Percentiles rank a stretch among this genome's conserved stretches.
phyloP scores from a whole-genome alignment of 2,113 vertebrate species.

The Prietella phreatophila region DNA sequence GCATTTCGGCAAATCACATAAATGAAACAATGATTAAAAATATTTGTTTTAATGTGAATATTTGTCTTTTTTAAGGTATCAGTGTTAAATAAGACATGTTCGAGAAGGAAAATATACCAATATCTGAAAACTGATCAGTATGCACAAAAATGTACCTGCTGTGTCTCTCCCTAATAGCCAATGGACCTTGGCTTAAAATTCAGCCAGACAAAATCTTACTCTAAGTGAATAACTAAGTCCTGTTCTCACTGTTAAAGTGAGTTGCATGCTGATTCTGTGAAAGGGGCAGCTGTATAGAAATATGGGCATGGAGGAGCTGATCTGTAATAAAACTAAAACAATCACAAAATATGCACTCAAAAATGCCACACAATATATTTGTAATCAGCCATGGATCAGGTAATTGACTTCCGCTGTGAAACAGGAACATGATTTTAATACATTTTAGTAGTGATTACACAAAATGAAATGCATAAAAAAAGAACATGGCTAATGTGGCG shows the following conservation, averaged over 20 bases:
- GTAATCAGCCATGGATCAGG: constrained; percentile 7
- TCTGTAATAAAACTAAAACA: neutral
- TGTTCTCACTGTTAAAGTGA: neutral
- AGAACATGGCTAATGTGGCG: constrained; percentile 25
- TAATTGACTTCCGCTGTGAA: constrained; percentile 20
- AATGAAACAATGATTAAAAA: too few species aligned
- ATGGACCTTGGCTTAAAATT: neutral
- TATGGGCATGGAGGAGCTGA: too few species aligned
- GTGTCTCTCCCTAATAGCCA: too few species aligned
- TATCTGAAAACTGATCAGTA: too few species aligned
- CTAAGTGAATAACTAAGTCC: neutral
- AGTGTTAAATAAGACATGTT: too few species aligned
- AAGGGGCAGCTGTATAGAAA: neutral
- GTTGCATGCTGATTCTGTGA: neutral
- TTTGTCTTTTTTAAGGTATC: too few species aligned
- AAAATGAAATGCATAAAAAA: constrained; percentile 10
- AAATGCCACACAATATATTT: neutral
- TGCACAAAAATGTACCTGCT: too few species aligned
- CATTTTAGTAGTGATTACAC: constrained; percentile 34
- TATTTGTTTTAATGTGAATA: too few species aligned
- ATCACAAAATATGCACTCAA: neutral
- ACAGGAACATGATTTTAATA: constrained; percentile 15
- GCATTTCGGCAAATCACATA: too few species aligned
- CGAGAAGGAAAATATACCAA: too few species aligned
- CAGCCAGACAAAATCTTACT: neutral